Evolutionary conservation across 2,888 invertebrate species (phyloP).

Genomic region (Eilema griseolum): DNA sequence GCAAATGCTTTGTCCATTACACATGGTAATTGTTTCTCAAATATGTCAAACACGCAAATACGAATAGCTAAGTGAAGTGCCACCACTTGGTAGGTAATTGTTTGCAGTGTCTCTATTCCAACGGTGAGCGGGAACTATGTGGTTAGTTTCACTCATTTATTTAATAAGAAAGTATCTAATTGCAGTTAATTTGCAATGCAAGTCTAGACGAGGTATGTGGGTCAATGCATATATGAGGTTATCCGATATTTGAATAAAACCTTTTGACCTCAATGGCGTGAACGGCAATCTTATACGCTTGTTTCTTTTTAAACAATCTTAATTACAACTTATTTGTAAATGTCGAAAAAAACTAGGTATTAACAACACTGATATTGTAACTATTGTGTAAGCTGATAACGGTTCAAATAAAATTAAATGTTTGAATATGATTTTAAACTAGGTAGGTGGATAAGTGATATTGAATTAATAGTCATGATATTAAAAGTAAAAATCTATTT

Average conservation of each 20-base stretch:
- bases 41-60: too few species aligned
- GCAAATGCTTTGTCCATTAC: too few species aligned
- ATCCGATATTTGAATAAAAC: neutral
- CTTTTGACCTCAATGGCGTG: constrained; percentile 10
- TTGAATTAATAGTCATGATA: neutral
- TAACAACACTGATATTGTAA: neutral
- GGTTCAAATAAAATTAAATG: neutral
- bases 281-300: neutral
- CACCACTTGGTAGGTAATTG: too few species aligned
- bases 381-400: neutral
- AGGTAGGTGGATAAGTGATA: too few species aligned
- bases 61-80: too few species aligned
- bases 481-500: neutral
- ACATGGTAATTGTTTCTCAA: too few species aligned
- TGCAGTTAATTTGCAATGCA: constrained; percentile 43
- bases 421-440: neutral
- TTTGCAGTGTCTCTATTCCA: too few species aligned
- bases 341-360: neutral
- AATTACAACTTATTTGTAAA: neutral
- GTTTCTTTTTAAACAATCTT: neutral
- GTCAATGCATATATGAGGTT: constrained; percentile 7
- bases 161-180: constrained; percentile 68
- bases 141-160: constrained; percentile 62
- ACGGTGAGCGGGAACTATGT: constrained; percentile 34
- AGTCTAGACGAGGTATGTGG: constrained; percentile 23